Evolutionary conservation across 2,797 vertebrate species (phyloP).

Genomic region (Mareca penelope): DNA sequence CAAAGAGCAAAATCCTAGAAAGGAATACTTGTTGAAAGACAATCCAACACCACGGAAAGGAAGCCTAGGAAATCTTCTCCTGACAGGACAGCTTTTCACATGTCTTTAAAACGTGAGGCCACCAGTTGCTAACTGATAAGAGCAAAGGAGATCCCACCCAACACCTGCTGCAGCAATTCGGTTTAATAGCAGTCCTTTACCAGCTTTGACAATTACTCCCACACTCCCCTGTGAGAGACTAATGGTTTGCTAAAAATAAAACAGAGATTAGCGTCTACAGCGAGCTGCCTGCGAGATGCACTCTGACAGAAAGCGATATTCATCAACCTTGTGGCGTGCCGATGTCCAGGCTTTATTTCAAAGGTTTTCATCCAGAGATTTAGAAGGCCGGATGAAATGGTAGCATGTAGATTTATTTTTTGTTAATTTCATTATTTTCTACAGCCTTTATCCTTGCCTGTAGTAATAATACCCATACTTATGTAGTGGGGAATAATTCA

Average conservation of each 20-base stretch:
- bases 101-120: slow-evolving; percentile 57
- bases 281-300: background rate
- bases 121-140: slow-evolving; percentile 45
- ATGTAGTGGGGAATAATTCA: background rate
- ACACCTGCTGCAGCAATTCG: slow-evolving; percentile 68
- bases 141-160: slow-evolving; percentile 65
- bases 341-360: background rate
- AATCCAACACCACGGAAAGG: background rate
- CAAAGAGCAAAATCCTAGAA: background rate
- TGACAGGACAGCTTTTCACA: slow-evolving; percentile 39
- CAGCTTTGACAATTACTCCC: slow-evolving; percentile 77
- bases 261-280: slow-evolving; percentile 46
- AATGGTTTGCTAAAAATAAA: slow-evolving; percentile 84
- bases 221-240: slow-evolving; percentile 75
- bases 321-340: background rate
- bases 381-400: background rate
- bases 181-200: slow-evolving; percentile 74
- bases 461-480: background rate
- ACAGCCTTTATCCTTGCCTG: background rate
- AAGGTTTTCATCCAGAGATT: background rate
- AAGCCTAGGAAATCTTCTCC: background rate
- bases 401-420: background rate
- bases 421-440: background rate
- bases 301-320: slow-evolving; percentile 23
- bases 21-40: background rate